A percentile compares a stretch with the other conserved stretches of the same genome.
phyloP scores from a whole-genome alignment of 2,797 vertebrate genomes.

The Chiloscyllium punctatum region DNA sequence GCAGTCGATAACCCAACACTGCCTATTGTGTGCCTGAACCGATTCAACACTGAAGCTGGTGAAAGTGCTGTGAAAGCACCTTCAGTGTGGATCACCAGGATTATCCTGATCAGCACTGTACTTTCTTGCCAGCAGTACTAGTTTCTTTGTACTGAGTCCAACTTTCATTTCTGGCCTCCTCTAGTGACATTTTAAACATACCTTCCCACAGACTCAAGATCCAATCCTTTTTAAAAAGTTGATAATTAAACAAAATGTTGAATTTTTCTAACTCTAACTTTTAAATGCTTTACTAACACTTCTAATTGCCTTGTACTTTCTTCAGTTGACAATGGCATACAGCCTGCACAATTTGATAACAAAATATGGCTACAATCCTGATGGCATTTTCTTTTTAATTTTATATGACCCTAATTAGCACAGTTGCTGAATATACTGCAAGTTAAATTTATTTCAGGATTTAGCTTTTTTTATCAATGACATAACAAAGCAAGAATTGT shows the following conservation, averaged over 20 bases:
- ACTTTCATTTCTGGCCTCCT: background rate
- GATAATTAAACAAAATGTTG: background rate
- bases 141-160: background rate
- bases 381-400: background rate
- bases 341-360: background rate
- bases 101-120: constrained; percentile 13
- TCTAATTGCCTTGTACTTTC: background rate
- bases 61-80: constrained; percentile 18
- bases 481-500: background rate
- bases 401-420: background rate
- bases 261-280: background rate
- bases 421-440: background rate
- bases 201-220: background rate
- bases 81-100: background rate
- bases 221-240: background rate
- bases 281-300: background rate
- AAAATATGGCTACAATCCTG: background rate
- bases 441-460: background rate
- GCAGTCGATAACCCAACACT: background rate
- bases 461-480: background rate
- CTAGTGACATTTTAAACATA: background rate
- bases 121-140: background rate
- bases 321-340: background rate
- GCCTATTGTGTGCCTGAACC: constrained; percentile 2
- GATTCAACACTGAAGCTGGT: background rate